Evolutionary conservation across 2,888 invertebrate species (phyloP), one percentile per base, ranked within the genome.

Genomic region (Cylloceria caligata): DNA sequence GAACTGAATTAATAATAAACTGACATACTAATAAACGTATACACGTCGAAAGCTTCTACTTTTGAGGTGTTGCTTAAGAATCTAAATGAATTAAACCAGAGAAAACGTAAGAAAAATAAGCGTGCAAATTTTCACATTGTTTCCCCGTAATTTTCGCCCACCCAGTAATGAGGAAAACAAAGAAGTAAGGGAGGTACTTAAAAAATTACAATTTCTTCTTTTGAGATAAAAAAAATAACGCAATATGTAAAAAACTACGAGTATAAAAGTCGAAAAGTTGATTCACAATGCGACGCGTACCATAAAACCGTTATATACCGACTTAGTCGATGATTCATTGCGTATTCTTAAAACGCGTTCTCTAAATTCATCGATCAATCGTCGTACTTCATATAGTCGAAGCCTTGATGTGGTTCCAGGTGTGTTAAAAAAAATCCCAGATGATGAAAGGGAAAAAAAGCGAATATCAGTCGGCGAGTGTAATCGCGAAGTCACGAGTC

Each of bases 341-440:
- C 60, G 2, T 60, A 60, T 60, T 9, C 3, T 30, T 57, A 60
- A 16, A 11, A 19, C 34, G 16, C 9, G 16, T 36, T 19, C 30
- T 36, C 19, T 16, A 34, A 36, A 19, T 68, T 45, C 64, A 45
- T 69, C 77, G 73, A 77, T 77, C 67, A 27, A 24, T 47, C 34
- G 65, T 24, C 34, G 3, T 36, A 6, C 16, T n/a, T 11, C 45
- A 19, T 47, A 24, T 16, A 13, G 55, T 47, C 36, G 39, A 9
- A n/a, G 19, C 19, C 9, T 47, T 5, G 0, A 52, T 30, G 45
- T 11, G 16, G 19, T 55, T 16, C 36, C 49, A 9, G 57, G n/a
- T 5, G 47, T 21, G 24, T 6, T 6, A 36, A 60, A 34, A 57
- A 71, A 69, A 68, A 60, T 11, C 16, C 11, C 11, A 2, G 60